A percentile compares a stretch with the other conserved stretches of the same genome.
phyloP scores from a whole-genome alignment of 1,140 invertebrate species.

The Drosophila ananassae region DNA sequence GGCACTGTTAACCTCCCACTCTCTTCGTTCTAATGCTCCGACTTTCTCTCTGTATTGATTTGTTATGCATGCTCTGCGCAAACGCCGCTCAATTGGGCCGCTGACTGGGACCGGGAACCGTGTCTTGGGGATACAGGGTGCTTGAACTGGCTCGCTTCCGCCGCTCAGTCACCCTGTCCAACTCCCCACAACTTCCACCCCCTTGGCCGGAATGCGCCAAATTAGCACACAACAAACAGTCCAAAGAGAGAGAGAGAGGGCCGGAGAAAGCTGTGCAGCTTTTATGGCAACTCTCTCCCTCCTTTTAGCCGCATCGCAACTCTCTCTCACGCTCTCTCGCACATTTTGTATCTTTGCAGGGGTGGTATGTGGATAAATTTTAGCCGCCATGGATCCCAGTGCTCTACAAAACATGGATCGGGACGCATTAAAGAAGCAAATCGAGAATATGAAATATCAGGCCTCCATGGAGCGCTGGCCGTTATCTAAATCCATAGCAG shows the following conservation, averaged over 20 bases:
- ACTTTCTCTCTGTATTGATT: conserved; percentile 57
- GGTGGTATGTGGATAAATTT: conserved; percentile 84
- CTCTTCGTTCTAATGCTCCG: neutral
- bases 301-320: conserved; percentile 1
- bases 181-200: conserved; percentile 4
- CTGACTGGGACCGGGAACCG: conserved; percentile 41
- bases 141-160: neutral
- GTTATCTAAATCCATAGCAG: conserved; percentile 95
- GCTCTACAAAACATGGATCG: conserved; percentile 97
- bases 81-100: conserved; percentile 25
- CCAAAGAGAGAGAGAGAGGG: neutral
- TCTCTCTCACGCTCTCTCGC: conserved; percentile 33
- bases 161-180: neutral
- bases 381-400: conserved; percentile 93
- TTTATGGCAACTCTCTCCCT: conserved; percentile 44
- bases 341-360: conserved; percentile 72
- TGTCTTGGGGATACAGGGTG: conserved; percentile 53
- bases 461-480: conserved; percentile 98
- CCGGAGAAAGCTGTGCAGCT: conserved; percentile 29
- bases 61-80: conserved; percentile 63
- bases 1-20: conserved; percentile 52
- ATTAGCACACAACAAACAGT: conserved; percentile 35
- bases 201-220: conserved; percentile 14
- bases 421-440: conserved; percentile 98
- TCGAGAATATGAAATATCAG: conserved; percentile 98